Percentiles rank a stretch among this genome's conserved stretches.
phyloP scores from a whole-genome alignment of 1,140 invertebrate species.

The Scaptomyza graminum region DNA sequence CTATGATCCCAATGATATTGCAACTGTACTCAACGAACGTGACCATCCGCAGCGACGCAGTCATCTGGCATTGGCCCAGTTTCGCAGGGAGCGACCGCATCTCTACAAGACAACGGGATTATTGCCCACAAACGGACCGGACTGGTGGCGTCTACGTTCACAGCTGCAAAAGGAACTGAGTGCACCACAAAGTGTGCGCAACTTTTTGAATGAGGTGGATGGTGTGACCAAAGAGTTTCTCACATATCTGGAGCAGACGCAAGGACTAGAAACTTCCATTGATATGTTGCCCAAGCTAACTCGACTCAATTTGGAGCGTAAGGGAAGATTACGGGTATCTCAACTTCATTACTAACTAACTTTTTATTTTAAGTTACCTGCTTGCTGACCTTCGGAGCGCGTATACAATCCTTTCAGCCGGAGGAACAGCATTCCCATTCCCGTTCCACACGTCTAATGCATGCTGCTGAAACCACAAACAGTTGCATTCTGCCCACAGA shows the following conservation, averaged over 20 bases:
- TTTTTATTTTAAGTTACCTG: conserved; percentile 86
- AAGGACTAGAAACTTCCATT: conserved; percentile 44
- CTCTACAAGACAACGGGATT: conserved; percentile 92
- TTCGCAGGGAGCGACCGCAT: conserved; percentile 88
- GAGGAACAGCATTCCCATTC: conserved; percentile 86
- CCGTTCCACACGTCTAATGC: conserved; percentile 88
- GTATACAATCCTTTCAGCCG: conserved; percentile 87
- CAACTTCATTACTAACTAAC: not conserved
- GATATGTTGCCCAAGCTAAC: conserved; percentile 90
- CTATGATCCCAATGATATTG: conserved; percentile 92
- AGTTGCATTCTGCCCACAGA: conserved; percentile 89
- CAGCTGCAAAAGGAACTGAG: conserved; percentile 92
- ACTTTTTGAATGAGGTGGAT: conserved; percentile 88
- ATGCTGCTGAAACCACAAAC: conserved; percentile 89
- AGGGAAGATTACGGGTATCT: not conserved
- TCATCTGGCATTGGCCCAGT: conserved; percentile 91
- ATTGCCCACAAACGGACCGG: conserved; percentile 92
- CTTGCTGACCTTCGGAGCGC: conserved; percentile 87
- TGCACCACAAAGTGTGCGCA: conserved; percentile 88
- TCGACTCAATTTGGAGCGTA: conserved; percentile 90
- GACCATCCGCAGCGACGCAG: conserved; percentile 91
- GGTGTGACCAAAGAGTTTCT: conserved; percentile 88
- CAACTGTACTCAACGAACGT: conserved; percentile 88
- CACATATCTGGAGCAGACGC: conserved; percentile 68
- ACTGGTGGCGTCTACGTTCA: conserved; percentile 92